Evolutionary conservation across 1,140 invertebrate species (phyloP).

Genomic region (Stratiolaelaps scimitus): DNA sequence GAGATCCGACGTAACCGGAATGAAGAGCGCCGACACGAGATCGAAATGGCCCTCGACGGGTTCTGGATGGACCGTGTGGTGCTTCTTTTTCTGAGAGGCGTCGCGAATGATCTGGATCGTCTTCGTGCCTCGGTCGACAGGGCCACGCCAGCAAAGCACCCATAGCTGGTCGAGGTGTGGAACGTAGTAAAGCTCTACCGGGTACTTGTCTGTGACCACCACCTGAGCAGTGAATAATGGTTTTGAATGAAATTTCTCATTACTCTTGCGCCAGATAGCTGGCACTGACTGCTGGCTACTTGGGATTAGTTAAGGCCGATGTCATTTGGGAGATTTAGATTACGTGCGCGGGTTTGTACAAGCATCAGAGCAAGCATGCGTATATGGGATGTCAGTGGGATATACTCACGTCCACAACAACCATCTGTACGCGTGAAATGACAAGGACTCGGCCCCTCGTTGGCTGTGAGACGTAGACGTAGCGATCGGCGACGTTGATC

Average conservation of each 20-base stretch:
- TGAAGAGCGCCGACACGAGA: constrained; percentile 55
- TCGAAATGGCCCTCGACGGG: constrained; percentile 67
- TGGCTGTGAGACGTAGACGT: constrained; percentile 62
- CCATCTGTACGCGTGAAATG: constrained; percentile 56
- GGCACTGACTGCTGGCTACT: no score
- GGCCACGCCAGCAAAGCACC: constrained; percentile 58
- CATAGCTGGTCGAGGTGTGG: constrained; percentile 63
- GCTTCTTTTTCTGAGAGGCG: constrained; percentile 59
- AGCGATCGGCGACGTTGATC: constrained; percentile 57
- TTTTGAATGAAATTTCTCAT: neutral
- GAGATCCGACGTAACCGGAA: constrained; percentile 52
- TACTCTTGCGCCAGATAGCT: neutral
- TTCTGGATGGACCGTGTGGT: constrained; percentile 63
- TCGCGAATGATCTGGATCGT: constrained; percentile 60
- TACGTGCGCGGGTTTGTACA: neutral
- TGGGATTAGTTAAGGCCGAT: no score
- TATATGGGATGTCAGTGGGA: neutral
- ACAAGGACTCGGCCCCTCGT: constrained; percentile 56
- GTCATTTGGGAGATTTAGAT: no score
- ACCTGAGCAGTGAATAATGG: constrained; percentile 45
- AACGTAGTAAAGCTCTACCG: constrained; percentile 58
- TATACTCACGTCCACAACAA: constrained; percentile 36
- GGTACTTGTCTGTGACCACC: constrained; percentile 58
- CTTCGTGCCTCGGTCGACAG: constrained; percentile 50
- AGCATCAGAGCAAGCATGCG: no score